phyloP scores from a whole-genome alignment of 2,797 vertebrate species.

The Xyrichtys novacula region DNA sequence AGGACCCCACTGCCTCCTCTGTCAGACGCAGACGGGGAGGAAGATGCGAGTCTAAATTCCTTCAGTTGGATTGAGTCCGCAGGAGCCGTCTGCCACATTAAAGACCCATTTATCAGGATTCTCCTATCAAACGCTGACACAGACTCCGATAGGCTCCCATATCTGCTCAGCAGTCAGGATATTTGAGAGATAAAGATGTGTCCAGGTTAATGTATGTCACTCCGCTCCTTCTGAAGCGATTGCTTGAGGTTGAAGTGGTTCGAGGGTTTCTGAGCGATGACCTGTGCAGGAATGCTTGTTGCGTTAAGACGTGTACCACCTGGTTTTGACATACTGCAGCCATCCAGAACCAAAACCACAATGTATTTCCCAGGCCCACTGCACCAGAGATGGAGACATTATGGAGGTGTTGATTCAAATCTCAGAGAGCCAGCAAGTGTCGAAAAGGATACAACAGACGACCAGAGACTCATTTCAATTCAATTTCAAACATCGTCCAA shows the following conservation, averaged over 20 bases:
- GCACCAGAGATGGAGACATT: conserved; percentile 29
- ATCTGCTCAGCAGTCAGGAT: conserved; percentile 40
- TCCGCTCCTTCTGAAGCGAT: conserved; percentile 35
- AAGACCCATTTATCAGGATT: conserved; percentile 64
- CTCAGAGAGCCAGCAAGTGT: conserved; percentile 9
- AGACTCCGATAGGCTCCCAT: conserved; percentile 36
- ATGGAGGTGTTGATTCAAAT: conserved; percentile 57
- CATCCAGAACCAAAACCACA: conserved; percentile 46
- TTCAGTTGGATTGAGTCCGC: conserved; percentile 69
- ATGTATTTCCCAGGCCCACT: conserved; percentile 55
- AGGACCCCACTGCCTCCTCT: conserved; percentile 74
- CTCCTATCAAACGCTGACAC: conserved; percentile 33
- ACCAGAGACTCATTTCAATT: not conserved
- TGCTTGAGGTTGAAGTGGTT: conserved; percentile 13
- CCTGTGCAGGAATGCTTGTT: conserved; percentile 45
- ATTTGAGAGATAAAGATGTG: conserved; percentile 53
- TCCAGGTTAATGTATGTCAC: conserved; percentile 42
- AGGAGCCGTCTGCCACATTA: conserved; percentile 69
- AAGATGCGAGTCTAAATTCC: conserved; percentile 77
- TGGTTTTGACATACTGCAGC: conserved; percentile 58
- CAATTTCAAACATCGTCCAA: not conserved
- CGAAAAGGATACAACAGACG: conserved; percentile 3
- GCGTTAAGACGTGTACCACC: conserved; percentile 63
- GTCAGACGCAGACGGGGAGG: conserved; percentile 78
- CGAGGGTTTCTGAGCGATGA: conserved; percentile 42